phyloP scores from a whole-genome alignment of 1,140 invertebrate species.

The Aleiodes sp. region DNA sequence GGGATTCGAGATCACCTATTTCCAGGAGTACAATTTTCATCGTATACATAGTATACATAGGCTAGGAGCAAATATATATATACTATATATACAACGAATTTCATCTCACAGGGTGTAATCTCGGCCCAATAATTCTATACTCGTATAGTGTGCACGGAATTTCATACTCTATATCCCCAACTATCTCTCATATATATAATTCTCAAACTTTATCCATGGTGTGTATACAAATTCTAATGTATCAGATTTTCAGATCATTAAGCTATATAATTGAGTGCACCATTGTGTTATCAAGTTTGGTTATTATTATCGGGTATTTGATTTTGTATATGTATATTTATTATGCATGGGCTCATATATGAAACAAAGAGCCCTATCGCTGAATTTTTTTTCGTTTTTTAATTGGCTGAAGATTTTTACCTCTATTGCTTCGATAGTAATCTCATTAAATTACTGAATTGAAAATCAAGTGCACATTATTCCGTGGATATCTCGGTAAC shows the following conservation, averaged over 20 bases:
- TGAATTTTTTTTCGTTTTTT: too few relatives aligned
- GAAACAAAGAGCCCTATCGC: neutral
- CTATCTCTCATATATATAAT: neutral
- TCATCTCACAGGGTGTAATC: neutral
- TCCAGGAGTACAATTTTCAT: neutral
- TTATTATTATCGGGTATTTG: neutral
- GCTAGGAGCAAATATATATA: neutral
- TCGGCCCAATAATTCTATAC: neutral
- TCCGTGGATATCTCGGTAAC: too few relatives aligned
- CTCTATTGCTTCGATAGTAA: too few relatives aligned
- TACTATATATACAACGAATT: neutral
- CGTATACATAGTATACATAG: neutral
- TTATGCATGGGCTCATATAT: neutral
- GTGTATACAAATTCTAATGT: neutral
- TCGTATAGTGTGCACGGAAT: neutral
- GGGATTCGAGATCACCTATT: neutral
- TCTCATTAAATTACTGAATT: too few relatives aligned
- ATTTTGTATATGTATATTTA: neutral
- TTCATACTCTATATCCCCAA: neutral
- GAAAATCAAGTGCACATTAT: too few relatives aligned
- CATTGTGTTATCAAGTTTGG: neutral
- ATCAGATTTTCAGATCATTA: conserved; percentile 3
- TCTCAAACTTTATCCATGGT: neutral
- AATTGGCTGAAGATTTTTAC: too few relatives aligned
- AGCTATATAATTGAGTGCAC: neutral